These are phyloP conservation scores for Drosophila differens DNA, from an alignment of 2,888 invertebrate genomes.

Conservation along the genomic window DNA sequence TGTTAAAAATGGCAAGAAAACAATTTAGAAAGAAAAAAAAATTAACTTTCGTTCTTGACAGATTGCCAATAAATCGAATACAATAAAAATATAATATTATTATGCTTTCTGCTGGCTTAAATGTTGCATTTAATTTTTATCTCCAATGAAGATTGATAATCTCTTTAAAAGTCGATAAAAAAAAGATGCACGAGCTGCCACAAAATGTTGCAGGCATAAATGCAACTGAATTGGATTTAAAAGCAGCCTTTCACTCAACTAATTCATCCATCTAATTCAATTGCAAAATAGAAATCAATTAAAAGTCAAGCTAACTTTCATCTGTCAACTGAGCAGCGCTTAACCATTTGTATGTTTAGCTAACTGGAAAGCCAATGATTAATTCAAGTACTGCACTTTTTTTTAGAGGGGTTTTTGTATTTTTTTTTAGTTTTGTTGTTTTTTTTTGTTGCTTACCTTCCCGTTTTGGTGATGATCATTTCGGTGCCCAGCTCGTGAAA, in stretches of 20 bases:
- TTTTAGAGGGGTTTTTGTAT: background rate
- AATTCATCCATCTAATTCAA: conserved; percentile 3
- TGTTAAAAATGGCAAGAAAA: background rate
- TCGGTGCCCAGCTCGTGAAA: conserved; percentile 97
- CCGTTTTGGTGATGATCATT: conserved; percentile 99
- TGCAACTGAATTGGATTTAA: background rate
- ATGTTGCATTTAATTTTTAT: background rate
- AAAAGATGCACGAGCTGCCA: background rate
- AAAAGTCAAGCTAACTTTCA: background rate
- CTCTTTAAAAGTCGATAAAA: background rate
- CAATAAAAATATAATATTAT: background rate
- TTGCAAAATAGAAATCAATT: background rate
- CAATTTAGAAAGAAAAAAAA: background rate
- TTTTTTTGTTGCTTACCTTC: conserved; percentile 88
- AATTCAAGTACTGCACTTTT: conserved; percentile 14
- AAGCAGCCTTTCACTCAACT: background rate
- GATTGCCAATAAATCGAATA: background rate
- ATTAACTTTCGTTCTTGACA: background rate
- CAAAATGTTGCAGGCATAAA: background rate
- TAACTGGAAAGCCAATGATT: conserved; percentile 40
- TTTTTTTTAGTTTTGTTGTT: background rate
- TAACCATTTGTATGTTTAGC: background rate
- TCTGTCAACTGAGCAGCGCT: background rate
- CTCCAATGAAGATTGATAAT: background rate
- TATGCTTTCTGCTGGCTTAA: background rate